Evolutionary conservation across 2,888 invertebrate species (phyloP).

Genomic region (Agapetus fuscipes): DNA sequence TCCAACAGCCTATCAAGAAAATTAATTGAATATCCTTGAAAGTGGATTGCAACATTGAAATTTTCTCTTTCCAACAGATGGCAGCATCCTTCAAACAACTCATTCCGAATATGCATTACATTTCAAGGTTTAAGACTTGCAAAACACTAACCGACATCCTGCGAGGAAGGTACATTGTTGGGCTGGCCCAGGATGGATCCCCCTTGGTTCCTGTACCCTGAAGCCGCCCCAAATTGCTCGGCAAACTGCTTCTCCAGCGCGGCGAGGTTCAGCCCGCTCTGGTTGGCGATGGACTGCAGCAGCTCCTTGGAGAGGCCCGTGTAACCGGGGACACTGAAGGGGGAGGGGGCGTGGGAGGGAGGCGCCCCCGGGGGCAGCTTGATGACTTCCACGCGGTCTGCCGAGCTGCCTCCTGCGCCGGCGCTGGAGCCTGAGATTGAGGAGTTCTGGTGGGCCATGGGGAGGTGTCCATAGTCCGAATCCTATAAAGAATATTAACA

Average conservation of each 20-base stretch:
- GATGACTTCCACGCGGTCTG: conserved; percentile 74
- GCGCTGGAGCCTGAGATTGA: conserved; percentile 5
- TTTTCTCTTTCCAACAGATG: too few species aligned
- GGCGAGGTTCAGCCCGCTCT: conserved; percentile 42
- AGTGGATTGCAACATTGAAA: too few species aligned
- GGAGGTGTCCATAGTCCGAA: conserved; percentile 18
- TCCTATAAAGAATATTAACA: conserved; percentile 7
- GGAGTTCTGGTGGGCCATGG: conserved; percentile 22
- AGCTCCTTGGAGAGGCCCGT: conserved; percentile 41
- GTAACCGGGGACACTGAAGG: conserved; percentile 37
- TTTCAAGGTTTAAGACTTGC: too few species aligned
- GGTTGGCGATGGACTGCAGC: conserved; percentile 43
- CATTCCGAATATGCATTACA: too few species aligned
- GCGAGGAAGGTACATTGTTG: conserved; percentile 1
- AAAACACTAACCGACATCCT: conserved; percentile 15
- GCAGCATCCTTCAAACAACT: too few species aligned
- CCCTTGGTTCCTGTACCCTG: background rate
- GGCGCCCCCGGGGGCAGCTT: conserved; percentile 60
- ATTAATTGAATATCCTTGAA: too few species aligned
- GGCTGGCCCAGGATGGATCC: background rate
- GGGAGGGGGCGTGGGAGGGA: conserved; percentile 44
- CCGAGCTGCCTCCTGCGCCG: conserved; percentile 37
- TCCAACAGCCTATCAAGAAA: too few species aligned
- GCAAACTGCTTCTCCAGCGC: conserved; percentile 41
- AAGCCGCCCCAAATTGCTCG: conserved; percentile 24